These are phyloP conservation scores for Odontophorus gujanensis DNA, from an alignment of 2,113 vertebrate species.

Conservation along the genomic window DNA sequence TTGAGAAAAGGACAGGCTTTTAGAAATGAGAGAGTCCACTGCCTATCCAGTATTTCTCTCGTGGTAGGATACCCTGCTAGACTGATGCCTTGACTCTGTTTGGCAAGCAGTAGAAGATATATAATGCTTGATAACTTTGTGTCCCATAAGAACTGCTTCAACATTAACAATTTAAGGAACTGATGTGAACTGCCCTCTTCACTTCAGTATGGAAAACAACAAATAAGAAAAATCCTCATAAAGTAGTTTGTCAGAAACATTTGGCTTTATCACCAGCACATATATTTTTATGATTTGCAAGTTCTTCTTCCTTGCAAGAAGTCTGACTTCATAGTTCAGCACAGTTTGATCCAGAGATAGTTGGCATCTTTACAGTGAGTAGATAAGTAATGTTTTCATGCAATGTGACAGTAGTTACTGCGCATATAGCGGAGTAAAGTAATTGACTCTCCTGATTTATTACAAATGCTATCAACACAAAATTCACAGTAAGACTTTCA, in stretches of 20 bases:
- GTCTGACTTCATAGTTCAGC: constrained; percentile 77
- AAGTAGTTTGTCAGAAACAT: constrained; percentile 43
- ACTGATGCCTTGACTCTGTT: neutral
- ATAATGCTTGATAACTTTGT: neutral
- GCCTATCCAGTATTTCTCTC: neutral
- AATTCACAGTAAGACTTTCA: constrained; percentile 79
- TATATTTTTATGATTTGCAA: constrained; percentile 76
- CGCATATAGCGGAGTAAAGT: constrained; percentile 63
- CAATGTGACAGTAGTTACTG: constrained; percentile 74
- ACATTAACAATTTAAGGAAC: constrained; percentile 15
- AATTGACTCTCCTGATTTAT: constrained; percentile 75
- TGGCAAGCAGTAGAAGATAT: constrained; percentile 34
- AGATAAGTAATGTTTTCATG: constrained; percentile 75
- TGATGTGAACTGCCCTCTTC: neutral
- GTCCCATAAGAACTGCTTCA: constrained; percentile 14
- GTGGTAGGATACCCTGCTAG: neutral
- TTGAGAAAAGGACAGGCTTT: neutral
- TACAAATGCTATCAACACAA: constrained; percentile 74
- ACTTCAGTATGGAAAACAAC: constrained; percentile 24
- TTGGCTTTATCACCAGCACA: constrained; percentile 73
- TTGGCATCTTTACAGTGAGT: constrained; percentile 79
- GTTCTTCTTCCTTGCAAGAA: constrained; percentile 57
- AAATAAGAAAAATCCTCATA: constrained; percentile 2
- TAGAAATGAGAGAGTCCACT: neutral
- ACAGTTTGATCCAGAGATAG: constrained; percentile 77